Evolutionary conservation across 2,113 vertebrate genomes (phyloP), one percentile per base, ranked within the genome.

Genomic region (Cyrtonyx montezumae): DNA sequence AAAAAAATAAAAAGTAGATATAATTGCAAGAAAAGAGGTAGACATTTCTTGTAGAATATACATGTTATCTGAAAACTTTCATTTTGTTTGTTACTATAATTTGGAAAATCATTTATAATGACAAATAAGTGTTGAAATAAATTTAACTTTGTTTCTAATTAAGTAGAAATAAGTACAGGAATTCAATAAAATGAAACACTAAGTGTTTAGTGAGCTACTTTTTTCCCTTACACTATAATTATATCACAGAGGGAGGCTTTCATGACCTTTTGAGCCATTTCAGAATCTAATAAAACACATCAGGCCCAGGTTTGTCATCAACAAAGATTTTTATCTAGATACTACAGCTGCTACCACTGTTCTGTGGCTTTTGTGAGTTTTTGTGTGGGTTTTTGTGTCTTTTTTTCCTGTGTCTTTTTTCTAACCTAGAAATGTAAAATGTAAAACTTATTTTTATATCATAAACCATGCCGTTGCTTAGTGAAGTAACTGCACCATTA

Each of bases 221-320:
- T 82, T 95, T 91, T 61, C n/a, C 92, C 37, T 95, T 85, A 77
- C 51, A 59, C 37, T 62, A 13, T 76, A 69, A 87, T 87, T 45
- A 77, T 53, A 15, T 88, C 89, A 55, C 59, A 74, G 62, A 79
- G 91, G 88, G 28, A 77, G 16, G 78, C 6, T 62, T 95, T 75
- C 76, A 63, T 78, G 90, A 94, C 68, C 76, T 96, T 95, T 93
- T 87, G 48, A 95, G 45, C 32, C 48, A 78, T 88, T 81, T 91
- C 46, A 79, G 26, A 87, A 76, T 84, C 77, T 90, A 92, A 95
- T 58, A 84, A 91, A 74, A 46, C 91, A 71, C 37, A 86, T 45
- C 62, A 93, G 19, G 73, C 40, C 61, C 55, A 28, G 40, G 6
- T 77, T 77, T 93, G 80, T 94, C 86, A 96, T 49, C 94, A 88